These are phyloP conservation scores for Meandrina meandrites DNA, from an alignment of 92 coral and sea anemone genomes.

Conservation along the genomic window DNA sequence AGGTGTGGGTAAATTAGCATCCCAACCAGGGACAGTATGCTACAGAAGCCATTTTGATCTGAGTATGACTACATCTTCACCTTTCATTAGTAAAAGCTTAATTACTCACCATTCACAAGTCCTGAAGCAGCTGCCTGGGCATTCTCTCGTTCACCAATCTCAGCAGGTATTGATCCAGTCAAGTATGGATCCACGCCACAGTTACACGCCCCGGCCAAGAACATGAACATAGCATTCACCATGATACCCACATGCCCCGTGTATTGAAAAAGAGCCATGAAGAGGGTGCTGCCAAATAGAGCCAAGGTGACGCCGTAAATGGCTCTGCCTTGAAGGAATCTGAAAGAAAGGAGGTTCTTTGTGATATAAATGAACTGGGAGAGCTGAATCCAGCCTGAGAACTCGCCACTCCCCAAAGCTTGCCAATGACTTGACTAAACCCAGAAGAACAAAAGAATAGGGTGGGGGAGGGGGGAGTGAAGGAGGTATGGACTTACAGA, in stretches of 20 bases:
- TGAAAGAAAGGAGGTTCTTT: conserved; percentile 7
- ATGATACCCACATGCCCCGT: conserved; percentile 87
- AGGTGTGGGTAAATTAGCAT: no score
- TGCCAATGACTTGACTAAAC: no score
- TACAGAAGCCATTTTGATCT: no score
- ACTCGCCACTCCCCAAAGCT: no score
- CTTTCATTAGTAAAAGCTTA: no score
- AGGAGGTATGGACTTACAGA: no score
- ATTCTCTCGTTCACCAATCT: conserved; percentile 90
- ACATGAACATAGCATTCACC: conserved; percentile 82
- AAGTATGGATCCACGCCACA: conserved; percentile 98
- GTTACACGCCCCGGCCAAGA: conserved; percentile 96
- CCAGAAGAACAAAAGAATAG: no score
- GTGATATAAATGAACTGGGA: no score
- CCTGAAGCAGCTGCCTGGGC: conserved; percentile 99
- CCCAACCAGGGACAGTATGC: no score
- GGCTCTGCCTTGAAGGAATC: conserved; percentile 78
- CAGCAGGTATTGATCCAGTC: conserved; percentile 93
- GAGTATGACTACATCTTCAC: no score
- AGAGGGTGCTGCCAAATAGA: conserved; percentile 83
- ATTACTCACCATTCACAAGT: conserved; percentile 86
- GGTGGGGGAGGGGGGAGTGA: no score
- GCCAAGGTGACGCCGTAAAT: conserved; percentile 78
- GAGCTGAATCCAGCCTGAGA: no score
- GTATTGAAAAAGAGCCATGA: conserved; percentile 81